phyloP scores from a whole-genome alignment of 2,113 vertebrate genomes.

The Serinus canaria region DNA sequence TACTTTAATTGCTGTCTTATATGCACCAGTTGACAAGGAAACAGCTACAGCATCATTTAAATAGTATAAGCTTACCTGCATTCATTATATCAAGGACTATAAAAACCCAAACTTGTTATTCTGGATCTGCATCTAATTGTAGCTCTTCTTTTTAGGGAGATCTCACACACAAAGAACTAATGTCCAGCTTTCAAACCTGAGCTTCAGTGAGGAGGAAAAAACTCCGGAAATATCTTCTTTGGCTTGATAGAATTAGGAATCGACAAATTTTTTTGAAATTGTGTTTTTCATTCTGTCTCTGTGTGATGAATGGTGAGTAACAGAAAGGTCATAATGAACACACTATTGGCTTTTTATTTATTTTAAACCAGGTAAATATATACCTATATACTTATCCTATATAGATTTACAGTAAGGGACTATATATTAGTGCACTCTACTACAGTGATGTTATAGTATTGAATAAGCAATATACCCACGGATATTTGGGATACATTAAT shows the following conservation, averaged over 20 bases:
- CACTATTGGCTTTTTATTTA: background rate
- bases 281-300: background rate
- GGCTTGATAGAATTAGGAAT: background rate
- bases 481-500: background rate
- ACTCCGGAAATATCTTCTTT: accelerated
- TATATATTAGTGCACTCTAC: background rate
- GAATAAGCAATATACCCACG: background rate
- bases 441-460: background rate
- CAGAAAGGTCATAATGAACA: background rate
- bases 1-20: background rate
- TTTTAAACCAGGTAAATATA: background rate
- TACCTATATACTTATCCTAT: background rate
- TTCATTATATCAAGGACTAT: background rate
- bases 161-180: background rate
- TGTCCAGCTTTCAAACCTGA: background rate
- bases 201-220: background rate
- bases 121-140: background rate
- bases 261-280: background rate
- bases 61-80: background rate
- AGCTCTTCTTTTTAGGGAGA: background rate
- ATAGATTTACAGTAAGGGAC: background rate
- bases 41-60: background rate
- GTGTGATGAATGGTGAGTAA: background rate
- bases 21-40: background rate
- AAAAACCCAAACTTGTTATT: background rate